These are phyloP conservation scores for Hepsetus odoe DNA, from an alignment of 2,113 vertebrate genomes.

Conservation along the genomic window DNA sequence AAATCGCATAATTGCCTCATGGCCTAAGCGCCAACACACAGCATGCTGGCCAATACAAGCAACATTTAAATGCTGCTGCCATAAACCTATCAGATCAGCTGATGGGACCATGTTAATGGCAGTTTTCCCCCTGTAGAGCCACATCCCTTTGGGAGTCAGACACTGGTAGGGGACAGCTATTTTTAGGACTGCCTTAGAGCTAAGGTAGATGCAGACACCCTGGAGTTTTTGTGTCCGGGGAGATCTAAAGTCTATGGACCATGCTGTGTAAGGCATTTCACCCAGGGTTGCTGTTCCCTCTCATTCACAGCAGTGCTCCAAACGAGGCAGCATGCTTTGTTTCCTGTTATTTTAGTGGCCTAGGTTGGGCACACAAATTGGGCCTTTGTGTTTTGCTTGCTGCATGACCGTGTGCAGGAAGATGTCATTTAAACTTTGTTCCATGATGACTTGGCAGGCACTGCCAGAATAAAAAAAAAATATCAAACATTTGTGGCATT, in stretches of 20 bases:
- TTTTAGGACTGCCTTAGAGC: slow-evolving; percentile 25
- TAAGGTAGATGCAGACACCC: background rate
- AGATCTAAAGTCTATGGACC: background rate
- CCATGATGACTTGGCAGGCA: background rate
- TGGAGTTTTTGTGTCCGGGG: background rate
- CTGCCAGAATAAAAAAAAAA: background rate
- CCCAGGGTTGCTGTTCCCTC: background rate
- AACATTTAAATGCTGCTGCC: slow-evolving; percentile 2
- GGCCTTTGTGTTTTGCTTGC: background rate
- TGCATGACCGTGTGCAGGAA: background rate
- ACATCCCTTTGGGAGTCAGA: background rate
- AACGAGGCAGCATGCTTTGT: background rate
- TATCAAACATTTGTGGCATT: background rate
- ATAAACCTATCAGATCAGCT: slow-evolving; percentile 7
- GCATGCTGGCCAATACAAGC: slow-evolving; percentile 17
- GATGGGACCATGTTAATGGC: slow-evolving; percentile 6
- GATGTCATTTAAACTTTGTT: background rate
- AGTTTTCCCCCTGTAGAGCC: slow-evolving; percentile 6
- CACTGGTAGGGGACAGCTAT: background rate
- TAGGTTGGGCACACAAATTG: background rate
- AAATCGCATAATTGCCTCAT: background rate
- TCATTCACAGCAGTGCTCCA: background rate
- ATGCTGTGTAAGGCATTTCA: slow-evolving; percentile 28
- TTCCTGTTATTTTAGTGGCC: background rate
- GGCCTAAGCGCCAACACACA: slow-evolving; percentile 14